phyloP scores from a whole-genome alignment of 1,140 invertebrate genomes.

The Aphelenchoides avenae region DNA sequence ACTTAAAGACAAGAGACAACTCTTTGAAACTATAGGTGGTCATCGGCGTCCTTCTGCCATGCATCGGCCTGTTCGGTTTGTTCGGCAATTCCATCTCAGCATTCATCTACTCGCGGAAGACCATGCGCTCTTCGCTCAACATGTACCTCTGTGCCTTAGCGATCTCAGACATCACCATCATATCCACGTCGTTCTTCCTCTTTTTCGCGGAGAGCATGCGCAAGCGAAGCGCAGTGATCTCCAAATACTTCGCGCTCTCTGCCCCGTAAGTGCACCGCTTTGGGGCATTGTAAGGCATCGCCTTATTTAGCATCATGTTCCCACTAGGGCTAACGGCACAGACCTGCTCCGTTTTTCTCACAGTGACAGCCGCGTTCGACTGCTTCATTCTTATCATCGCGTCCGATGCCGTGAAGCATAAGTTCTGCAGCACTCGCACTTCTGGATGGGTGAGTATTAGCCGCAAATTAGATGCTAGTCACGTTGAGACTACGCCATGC shows the following conservation, averaged over 20 bases:
- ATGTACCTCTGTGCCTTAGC: conserved; percentile 18
- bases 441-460: conserved; percentile 25
- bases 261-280: conserved; percentile 3
- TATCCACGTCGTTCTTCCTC: conserved; percentile 24
- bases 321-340: conserved; percentile 49
- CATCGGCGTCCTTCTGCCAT: conserved; percentile 19
- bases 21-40: conserved; percentile 16
- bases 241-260: conserved; percentile 13
- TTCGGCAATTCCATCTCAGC: conserved; percentile 18
- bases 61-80: conserved; percentile 14
- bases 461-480: background rate
- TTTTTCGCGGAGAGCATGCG: conserved; percentile 28
- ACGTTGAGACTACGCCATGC: background rate
- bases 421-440: conserved; percentile 33
- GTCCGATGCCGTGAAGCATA: conserved; percentile 25
- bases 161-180: conserved; percentile 20
- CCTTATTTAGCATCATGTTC: conserved; percentile 47
- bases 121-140: conserved; percentile 19
- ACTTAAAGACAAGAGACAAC: too few relatives aligned
- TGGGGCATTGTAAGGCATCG: background rate
- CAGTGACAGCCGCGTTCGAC: conserved; percentile 43
- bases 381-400: conserved; percentile 42
- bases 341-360: conserved; percentile 45
- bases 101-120: conserved; percentile 28
- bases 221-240: conserved; percentile 5